Conservation (phyloP, 2,888 invertebrate genomes). For the Tetragnatha montana region DNA sequence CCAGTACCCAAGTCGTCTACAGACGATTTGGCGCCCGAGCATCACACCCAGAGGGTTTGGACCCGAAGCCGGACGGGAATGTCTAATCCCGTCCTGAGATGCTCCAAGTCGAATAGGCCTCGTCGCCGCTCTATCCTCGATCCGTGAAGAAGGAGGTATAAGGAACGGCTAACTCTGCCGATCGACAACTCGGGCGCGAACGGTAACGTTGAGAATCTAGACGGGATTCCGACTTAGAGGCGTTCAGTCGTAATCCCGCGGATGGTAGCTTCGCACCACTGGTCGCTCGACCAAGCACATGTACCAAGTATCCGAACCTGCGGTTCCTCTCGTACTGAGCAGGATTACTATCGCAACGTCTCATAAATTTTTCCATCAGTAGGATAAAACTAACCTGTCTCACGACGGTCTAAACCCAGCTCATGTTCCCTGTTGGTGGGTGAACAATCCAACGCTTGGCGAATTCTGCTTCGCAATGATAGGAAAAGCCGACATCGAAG, state of each 20-base stretch:
- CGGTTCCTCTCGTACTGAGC: constrained; percentile 80
- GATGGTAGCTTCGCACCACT: constrained; percentile 82
- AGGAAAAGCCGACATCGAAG: constrained; percentile 76
- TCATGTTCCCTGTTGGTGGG: constrained; percentile 18
- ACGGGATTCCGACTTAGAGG: constrained; percentile 2
- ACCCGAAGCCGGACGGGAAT: too few relatives aligned
- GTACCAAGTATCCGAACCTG: constrained; percentile 81
- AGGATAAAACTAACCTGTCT: constrained; percentile 77
- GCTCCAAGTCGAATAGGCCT: too few relatives aligned
- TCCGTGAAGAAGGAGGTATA: too few relatives aligned
- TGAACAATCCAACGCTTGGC: constrained; percentile 70
- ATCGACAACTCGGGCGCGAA: not conserved
- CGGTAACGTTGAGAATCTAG: not conserved
- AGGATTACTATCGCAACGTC: constrained; percentile 79
- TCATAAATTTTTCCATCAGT: constrained; percentile 35
- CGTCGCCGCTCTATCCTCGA: too few relatives aligned
- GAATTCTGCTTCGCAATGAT: constrained; percentile 70
- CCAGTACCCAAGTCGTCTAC: too few relatives aligned
- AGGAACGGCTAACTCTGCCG: not conserved
- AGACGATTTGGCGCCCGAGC: too few relatives aligned
- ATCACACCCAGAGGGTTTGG: too few relatives aligned
- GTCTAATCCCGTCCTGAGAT: too few relatives aligned
- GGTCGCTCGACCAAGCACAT: constrained; percentile 81
- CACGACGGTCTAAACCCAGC: constrained; percentile 77
- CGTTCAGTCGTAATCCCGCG: not conserved